phyloP scores from a whole-genome alignment of 1,140 invertebrate species.

The Grapholita molesta region DNA sequence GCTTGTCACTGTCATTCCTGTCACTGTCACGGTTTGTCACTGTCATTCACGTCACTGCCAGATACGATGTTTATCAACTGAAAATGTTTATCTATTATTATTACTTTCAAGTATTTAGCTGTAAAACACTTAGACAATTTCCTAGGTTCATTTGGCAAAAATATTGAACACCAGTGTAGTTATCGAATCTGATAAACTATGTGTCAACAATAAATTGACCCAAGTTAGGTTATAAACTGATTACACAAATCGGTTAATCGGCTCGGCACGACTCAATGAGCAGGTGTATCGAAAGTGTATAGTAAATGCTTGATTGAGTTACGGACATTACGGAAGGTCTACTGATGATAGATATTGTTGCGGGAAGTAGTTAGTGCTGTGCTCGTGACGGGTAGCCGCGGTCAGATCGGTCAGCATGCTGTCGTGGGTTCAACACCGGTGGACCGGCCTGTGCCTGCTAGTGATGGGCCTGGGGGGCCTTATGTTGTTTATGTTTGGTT shows the following conservation, averaged over 20 bases:
- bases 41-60: not conserved
- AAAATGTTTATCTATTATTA: conserved; percentile 1
- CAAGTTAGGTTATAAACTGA: not conserved
- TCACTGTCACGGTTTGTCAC: not conserved
- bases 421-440: conserved; percentile 61
- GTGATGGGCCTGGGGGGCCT: conserved; percentile 55
- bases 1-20: not conserved
- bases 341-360: not conserved
- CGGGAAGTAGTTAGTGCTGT: conserved; percentile 10
- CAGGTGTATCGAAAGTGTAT: not conserved
- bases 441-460: conserved; percentile 65
- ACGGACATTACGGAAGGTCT: conserved; percentile 2
- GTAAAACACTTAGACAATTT: not conserved
- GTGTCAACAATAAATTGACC: not conserved
- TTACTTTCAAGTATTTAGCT: not conserved
- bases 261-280: conserved; percentile 2
- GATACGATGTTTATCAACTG: not conserved
- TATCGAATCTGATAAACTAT: not conserved
- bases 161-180: not conserved
- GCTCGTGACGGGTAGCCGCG: not conserved
- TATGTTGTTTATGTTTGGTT: conserved; percentile 79
- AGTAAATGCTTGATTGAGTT: conserved; percentile 12
- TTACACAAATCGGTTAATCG: not conserved
- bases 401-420: conserved; percentile 44
- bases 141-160: not conserved